Base-by-base conservation (phyloP, 1,140 invertebrate genomes). In the Neotoxoptera formosana region DNA sequence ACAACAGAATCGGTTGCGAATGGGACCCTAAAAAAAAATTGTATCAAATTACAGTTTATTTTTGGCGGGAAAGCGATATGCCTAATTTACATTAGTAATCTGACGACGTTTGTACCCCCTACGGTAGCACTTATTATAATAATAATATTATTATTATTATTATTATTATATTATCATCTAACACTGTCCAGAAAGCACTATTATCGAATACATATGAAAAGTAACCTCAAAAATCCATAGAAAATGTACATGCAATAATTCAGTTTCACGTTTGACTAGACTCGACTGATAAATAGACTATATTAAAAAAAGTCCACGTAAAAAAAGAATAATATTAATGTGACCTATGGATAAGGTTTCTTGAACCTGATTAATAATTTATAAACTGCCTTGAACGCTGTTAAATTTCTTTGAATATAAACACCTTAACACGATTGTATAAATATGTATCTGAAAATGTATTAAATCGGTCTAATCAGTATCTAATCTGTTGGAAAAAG, bases 291-390 rank as follows among this genome's bases (percentile, higher is more conserved):
- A 91, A 91, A 48, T 48, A 91, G 41, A n/a, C 60, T 48, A 91
- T 14, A 81, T 81, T 81, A 76, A 23, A 81, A 81, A 41, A 30
- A 81, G 25, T 67, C 7, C 20, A 48, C 34, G 7, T 23, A 91
- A 14, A 91, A 91, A 90, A 90, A 88, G 7, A 89, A 90, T 60
- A 76, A 76, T 34, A 81, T 81, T 45, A 81, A 45, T 91, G 34
- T 91, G 90, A 91, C 90, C 90, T 81, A 81, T 81, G 90, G 90
- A 91, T 91, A 91, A 91, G 90, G 90, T 91, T 91, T 91, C 60
- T 48, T 91, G 90, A 91, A 91, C 90, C 90, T 91, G 81, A 76
- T 91, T 81, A 91, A 91, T 47, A 91, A 91, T 91, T 91, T 67
- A 91, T 91, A 91, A 91, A n/a, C 25, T 91, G 60, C 21, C 20